A percentile compares a stretch with the other conserved stretches of the same genome.
Conservation (phyloP, 2,888 invertebrate genomes). For the Tetramorium bicarinatum region DNA sequence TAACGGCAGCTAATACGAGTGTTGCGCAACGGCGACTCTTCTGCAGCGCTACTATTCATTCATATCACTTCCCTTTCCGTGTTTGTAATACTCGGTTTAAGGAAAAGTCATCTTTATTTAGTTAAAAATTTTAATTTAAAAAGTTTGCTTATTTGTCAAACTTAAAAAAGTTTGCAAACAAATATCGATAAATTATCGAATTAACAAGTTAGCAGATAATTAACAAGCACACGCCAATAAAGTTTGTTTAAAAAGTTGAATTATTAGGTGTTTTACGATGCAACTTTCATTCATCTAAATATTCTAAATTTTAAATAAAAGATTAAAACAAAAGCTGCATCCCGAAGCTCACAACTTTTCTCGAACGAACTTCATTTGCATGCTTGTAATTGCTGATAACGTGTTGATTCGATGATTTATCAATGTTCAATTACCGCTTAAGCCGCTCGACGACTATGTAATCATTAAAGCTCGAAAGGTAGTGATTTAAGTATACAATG, state of each 20-base stretch:
- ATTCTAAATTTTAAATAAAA: too few species aligned
- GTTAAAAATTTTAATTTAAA: neutral
- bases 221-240: neutral
- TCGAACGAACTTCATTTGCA: neutral
- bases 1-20: neutral
- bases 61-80: neutral
- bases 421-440: neutral
- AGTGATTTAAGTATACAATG: constrained; percentile 15
- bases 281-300: too few species aligned
- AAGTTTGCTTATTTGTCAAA: too few species aligned
- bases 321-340: neutral
- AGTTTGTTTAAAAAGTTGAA: neutral
- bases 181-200: too few species aligned
- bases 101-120: neutral
- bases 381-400: constrained; percentile 14
- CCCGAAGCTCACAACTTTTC: neutral
- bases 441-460: neutral
- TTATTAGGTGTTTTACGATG: neutral
- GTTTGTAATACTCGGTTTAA: neutral
- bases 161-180: too few species aligned
- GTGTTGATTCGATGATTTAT: constrained; percentile 18
- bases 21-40: neutral
- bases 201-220: too few species aligned
- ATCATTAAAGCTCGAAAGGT: neutral
- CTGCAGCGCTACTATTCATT: neutral